Evolutionary conservation across 2,797 vertebrate species (phyloP).

Genomic region (Gallirallus australis): DNA sequence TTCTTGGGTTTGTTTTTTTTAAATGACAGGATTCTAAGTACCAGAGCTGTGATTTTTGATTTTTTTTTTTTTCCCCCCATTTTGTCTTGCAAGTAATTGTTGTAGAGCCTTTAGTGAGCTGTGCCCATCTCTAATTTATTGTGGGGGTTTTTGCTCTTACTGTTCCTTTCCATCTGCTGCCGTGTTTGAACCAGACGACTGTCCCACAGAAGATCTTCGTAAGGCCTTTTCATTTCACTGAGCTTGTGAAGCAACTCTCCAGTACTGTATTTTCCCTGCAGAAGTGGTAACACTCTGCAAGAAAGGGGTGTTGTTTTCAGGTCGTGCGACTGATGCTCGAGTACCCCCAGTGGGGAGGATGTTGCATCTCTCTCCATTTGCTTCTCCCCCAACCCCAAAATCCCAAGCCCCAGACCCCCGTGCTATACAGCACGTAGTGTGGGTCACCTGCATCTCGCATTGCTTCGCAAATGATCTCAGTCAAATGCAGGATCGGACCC

Average conservation of each 20-base stretch:
- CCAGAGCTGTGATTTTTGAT: not conserved
- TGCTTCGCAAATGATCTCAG: not conserved
- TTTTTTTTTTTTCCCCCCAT: not conserved
- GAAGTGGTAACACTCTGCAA: constrained; percentile 42
- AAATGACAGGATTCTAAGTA: constrained; percentile 9
- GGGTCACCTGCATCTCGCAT: constrained; percentile 12
- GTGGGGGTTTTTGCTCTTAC: not conserved
- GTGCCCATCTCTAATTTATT: constrained; percentile 65
- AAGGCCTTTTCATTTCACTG: constrained; percentile 48
- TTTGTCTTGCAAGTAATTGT: not conserved
- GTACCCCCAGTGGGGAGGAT: not conserved
- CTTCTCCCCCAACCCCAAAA: not conserved
- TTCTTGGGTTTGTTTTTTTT: not conserved
- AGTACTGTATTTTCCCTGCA: constrained; percentile 73
- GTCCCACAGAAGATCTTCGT: constrained; percentile 34
- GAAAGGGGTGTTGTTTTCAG: constrained; percentile 62
- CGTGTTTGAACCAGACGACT: constrained; percentile 51
- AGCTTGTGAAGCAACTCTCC: constrained; percentile 61
- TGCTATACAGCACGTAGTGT: not conserved
- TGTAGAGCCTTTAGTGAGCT: constrained; percentile 39
- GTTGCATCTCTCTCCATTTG: not conserved
- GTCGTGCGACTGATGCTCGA: not conserved
- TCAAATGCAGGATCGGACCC: not conserved
- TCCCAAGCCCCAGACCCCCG: not conserved
- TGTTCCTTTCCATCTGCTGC: constrained; percentile 29